A percentile compares a stretch with the other conserved stretches of the same genome.
phyloP scores from a whole-genome alignment of 1,140 invertebrate species.

The Octopus sinensis region DNA sequence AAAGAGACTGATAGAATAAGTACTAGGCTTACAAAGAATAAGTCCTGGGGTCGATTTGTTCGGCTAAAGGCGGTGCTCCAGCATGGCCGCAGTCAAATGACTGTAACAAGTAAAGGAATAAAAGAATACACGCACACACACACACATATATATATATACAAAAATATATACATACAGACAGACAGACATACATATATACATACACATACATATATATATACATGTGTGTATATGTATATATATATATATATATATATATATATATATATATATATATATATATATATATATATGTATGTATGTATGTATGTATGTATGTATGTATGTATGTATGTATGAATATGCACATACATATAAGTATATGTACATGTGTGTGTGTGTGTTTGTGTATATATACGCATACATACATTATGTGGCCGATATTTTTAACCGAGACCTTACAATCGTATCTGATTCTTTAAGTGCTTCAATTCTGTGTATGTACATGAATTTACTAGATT shows the following conservation, averaged over 20 bases:
- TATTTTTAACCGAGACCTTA: no score
- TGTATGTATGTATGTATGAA: slow-evolving; percentile 13
- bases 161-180: background rate
- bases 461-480: no score
- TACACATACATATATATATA: background rate
- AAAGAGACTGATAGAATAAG: no score
- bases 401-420: no score
- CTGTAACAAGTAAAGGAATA: no score
- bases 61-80: no score
- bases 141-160: background rate
- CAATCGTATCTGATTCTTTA: no score
- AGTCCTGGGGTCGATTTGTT: no score
- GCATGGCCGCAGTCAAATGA: no score
- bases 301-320: slow-evolving; percentile 16
- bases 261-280: slow-evolving; percentile 18
- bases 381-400: background rate
- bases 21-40: no score
- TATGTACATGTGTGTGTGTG: slow-evolving; percentile 13
- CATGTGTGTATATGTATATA: slow-evolving; percentile 15
- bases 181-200: background rate
- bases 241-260: slow-evolving; percentile 18
- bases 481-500: no score
- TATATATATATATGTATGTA: slow-evolving; percentile 16
- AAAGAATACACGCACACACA: background rate
- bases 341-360: slow-evolving; percentile 13